Percentiles rank a stretch among this genome's conserved stretches.
Evolutionary conservation across 92 coral and sea anemone genomes (phyloP).

Genomic region (Hydrozoanthus gracilis): DNA sequence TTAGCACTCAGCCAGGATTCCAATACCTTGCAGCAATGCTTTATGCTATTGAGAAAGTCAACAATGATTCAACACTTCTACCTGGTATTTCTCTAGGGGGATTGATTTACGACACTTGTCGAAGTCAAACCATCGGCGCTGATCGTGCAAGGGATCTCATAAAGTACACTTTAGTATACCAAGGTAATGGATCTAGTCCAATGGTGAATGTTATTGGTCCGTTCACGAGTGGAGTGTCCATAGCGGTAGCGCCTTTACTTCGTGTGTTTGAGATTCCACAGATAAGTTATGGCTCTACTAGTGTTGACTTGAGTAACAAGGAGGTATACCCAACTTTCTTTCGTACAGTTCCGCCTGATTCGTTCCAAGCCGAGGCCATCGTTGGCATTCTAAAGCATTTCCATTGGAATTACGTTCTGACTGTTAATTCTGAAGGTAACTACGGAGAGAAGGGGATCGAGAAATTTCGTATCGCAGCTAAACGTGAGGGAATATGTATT

Average conservation of each 20-base stretch:
- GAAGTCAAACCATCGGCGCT: conserved; percentile 94
- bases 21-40: conserved; percentile 94
- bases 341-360: conserved; percentile 94
- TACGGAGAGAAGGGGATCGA: conserved; percentile 86
- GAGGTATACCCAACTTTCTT: conserved; percentile 84
- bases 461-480: conserved; percentile 54
- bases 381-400: conserved; percentile 73
- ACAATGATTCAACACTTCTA: conserved; percentile 77
- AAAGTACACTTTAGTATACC: conserved; percentile 67
- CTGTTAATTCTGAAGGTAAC: conserved; percentile 79
- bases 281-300: conserved; percentile 93
- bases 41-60: conserved; percentile 87
- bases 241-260: conserved; percentile 91
- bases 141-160: conserved; percentile 93
- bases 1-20: conserved; percentile 89
- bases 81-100: conserved; percentile 86
- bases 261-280: conserved; percentile 96
- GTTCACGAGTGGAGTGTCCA: conserved; percentile 85
- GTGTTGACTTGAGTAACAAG: conserved; percentile 90
- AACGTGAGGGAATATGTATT: conserved; percentile 69
- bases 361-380: conserved; percentile 90
- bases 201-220: conserved; percentile 91
- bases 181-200: conserved; percentile 45
- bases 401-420: conserved; percentile 85
- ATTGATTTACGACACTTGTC: conserved; percentile 94